Evolutionary conservation across 2,797 vertebrate genomes (phyloP).

Genomic region (Siniperca scherzeri): DNA sequence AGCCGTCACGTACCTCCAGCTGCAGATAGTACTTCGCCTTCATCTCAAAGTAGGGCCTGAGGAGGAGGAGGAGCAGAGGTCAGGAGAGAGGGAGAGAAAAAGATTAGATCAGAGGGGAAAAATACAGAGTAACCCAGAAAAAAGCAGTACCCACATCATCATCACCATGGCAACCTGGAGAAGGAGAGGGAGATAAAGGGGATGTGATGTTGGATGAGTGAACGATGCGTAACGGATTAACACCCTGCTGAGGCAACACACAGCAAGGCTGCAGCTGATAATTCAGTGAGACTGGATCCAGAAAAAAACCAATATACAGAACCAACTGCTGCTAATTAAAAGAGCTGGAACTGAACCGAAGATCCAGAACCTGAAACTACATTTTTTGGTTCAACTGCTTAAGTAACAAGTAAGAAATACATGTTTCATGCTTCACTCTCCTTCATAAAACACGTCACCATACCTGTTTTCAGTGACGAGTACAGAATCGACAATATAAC

Average conservation of each 20-base stretch:
- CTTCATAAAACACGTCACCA: too few relatives aligned
- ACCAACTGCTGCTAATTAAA: background rate
- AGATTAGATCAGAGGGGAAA: slow-evolving; percentile 50
- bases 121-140: slow-evolving; percentile 66
- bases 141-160: slow-evolving; percentile 51
- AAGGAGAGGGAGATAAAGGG: slow-evolving; percentile 52
- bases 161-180: slow-evolving; percentile 73
- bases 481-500: background rate
- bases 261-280: slow-evolving; percentile 24
- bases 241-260: slow-evolving; percentile 42
- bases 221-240: slow-evolving; percentile 61
- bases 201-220: slow-evolving; percentile 45
- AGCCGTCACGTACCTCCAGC: slow-evolving; percentile 90
- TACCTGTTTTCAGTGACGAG: background rate
- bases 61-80: slow-evolving; percentile 44
- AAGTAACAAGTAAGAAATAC: background rate
- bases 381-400: too few relatives aligned
- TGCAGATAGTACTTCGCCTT: slow-evolving; percentile 97
- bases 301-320: background rate
- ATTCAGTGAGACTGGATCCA: background rate
- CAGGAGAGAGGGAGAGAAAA: slow-evolving; percentile 34
- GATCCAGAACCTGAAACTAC: too few relatives aligned
- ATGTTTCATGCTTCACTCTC: background rate
- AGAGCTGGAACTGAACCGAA: background rate
- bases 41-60: slow-evolving; percentile 97